Evolutionary conservation across 2,888 invertebrate species (phyloP).

Genomic region (Matsumyia berberina): DNA sequence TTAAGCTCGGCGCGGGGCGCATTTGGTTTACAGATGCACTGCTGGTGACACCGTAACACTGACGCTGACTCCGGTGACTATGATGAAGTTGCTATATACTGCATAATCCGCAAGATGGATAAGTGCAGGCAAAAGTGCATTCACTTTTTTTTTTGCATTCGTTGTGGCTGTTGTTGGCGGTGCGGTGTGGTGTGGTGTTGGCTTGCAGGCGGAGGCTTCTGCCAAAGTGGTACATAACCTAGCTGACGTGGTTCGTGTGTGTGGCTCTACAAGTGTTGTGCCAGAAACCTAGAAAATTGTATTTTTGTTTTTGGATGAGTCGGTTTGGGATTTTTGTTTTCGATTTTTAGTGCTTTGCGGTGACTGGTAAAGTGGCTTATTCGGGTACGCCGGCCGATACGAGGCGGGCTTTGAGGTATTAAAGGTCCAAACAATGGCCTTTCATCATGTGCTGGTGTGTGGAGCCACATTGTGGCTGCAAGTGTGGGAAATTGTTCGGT

Average conservation of each 20-base stretch:
- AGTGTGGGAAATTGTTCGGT: slow-evolving; percentile 15
- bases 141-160: slow-evolving; percentile 37
- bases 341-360: slow-evolving; percentile 38
- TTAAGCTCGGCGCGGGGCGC: slow-evolving; percentile 5
- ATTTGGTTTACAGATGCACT: slow-evolving; percentile 35
- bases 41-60: slow-evolving; percentile 41
- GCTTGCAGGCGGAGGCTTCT: slow-evolving; percentile 33
- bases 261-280: slow-evolving; percentile 67
- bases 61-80: slow-evolving; percentile 23
- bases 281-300: slow-evolving; percentile 68
- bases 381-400: neutral
- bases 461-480: slow-evolving; percentile 32
- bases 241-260: slow-evolving; percentile 49
- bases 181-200: slow-evolving; percentile 9
- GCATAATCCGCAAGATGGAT: slow-evolving; percentile 72
- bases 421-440: slow-evolving; percentile 34
- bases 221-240: slow-evolving; percentile 62
- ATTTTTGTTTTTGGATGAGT: slow-evolving; percentile 26
- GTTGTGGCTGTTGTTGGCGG: slow-evolving; percentile 28
- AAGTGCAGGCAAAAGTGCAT: slow-evolving; percentile 72
- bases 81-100: slow-evolving; percentile 61
- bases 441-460: slow-evolving; percentile 24
- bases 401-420: slow-evolving; percentile 25
- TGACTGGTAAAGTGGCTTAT: slow-evolving; percentile 1
- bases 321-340: slow-evolving; percentile 26